Conservation (phyloP, 2,113 vertebrate species). For the Panurus biarmicus region DNA sequence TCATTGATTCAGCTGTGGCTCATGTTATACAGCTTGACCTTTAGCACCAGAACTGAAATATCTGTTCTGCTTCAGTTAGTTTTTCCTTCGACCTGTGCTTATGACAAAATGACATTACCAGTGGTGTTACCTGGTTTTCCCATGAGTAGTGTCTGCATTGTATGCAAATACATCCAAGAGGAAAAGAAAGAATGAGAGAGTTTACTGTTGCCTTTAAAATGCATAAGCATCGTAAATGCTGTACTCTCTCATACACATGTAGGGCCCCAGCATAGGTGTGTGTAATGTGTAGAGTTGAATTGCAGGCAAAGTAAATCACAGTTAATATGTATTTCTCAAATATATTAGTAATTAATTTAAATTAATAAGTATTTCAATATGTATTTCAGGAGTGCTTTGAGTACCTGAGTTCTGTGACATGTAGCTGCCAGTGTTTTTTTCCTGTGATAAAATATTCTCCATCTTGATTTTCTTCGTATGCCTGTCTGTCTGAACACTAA, state of each 20-base stretch:
- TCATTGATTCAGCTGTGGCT: not conserved
- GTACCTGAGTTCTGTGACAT: not conserved
- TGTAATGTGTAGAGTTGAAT: not conserved
- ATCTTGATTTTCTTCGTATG: not conserved
- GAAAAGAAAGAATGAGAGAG: not conserved
- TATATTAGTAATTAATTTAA: not conserved
- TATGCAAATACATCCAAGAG: not conserved
- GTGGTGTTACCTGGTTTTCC: not conserved
- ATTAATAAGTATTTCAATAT: not conserved
- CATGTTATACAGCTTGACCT: not conserved
- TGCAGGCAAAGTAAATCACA: not conserved
- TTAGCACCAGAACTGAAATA: not conserved
- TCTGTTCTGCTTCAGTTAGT: not conserved
- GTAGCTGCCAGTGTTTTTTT: not conserved
- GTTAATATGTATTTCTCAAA: not conserved
- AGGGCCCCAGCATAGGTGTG: not conserved
- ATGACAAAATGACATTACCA: not conserved
- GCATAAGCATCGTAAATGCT: not conserved
- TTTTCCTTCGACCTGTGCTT: not conserved
- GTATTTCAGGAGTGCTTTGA: not conserved
- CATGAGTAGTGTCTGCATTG: not conserved
- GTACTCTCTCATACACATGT: accelerated
- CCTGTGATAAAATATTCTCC: not conserved
- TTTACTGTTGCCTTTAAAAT: not conserved
- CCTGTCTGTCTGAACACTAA: not conserved